phyloP scores from a whole-genome alignment of 2,113 vertebrate species.

The Gallinago media region DNA sequence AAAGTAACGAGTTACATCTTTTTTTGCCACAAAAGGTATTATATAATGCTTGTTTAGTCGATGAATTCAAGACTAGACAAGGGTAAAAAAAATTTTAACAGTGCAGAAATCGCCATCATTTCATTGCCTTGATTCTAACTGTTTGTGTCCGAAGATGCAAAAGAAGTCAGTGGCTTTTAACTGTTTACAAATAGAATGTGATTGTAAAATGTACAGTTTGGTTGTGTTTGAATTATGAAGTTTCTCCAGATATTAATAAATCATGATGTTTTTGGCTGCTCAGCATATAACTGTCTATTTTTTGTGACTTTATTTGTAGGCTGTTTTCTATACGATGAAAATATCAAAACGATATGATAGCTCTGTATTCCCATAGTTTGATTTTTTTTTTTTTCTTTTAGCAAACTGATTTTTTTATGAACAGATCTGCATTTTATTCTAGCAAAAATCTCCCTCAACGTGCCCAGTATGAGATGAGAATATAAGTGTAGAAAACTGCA shows the following conservation, averaged over 20 bases:
- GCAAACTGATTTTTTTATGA: slow-evolving; percentile 57
- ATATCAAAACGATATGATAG: slow-evolving; percentile 34
- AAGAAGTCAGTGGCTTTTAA: slow-evolving; percentile 99
- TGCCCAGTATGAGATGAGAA: slow-evolving; percentile 68
- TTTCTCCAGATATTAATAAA: slow-evolving; percentile 91
- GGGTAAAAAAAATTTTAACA: slow-evolving; percentile 85
- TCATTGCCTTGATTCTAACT: slow-evolving; percentile 99
- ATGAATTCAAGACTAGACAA: slow-evolving; percentile 77
- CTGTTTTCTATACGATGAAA: slow-evolving; percentile 74
- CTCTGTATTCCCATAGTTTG: slow-evolving; percentile 64
- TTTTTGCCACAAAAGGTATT: slow-evolving; percentile 92
- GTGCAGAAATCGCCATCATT: slow-evolving; percentile 97
- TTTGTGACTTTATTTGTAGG: slow-evolving; percentile 80
- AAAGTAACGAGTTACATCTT: slow-evolving; percentile 84
- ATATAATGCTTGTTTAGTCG: slow-evolving; percentile 80
- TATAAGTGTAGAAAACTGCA: slow-evolving; percentile 65
- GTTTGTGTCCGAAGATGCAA: slow-evolving; percentile 96
- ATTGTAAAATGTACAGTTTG: slow-evolving; percentile 98
- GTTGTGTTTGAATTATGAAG: slow-evolving; percentile 91
- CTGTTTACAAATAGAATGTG: slow-evolving; percentile 99
- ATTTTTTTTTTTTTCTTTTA: slow-evolving; percentile 58
- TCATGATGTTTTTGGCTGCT: slow-evolving; percentile 89
- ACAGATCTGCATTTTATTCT: slow-evolving; percentile 73
- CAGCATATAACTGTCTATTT: slow-evolving; percentile 80
- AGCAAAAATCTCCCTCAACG: slow-evolving; percentile 59